Conservation (phyloP, 2,113 vertebrate species). For the Genyomyrus donnyi region DNA sequence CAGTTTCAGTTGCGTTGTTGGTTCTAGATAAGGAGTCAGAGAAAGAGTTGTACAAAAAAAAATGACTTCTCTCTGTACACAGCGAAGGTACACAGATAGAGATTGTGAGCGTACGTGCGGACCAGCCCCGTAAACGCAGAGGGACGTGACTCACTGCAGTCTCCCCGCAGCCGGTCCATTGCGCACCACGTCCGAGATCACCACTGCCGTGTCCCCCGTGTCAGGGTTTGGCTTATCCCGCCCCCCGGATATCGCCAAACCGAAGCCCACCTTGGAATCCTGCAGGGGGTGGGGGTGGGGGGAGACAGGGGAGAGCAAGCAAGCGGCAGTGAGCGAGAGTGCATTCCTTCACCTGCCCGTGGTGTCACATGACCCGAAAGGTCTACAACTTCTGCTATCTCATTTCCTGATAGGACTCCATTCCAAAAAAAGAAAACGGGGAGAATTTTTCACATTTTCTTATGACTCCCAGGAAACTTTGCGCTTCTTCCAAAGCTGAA, state of each 20-base stretch:
- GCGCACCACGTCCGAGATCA: slow-evolving; percentile 79
- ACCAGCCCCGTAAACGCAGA: background rate
- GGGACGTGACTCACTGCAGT: slow-evolving; percentile 73
- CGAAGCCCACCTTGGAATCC: slow-evolving; percentile 85
- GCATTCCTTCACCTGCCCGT: slow-evolving; percentile 41
- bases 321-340: slow-evolving; percentile 22
- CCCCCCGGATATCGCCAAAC: slow-evolving; percentile 83
- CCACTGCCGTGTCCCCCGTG: slow-evolving; percentile 60
- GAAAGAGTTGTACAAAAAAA: background rate
- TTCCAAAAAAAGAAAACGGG: background rate
- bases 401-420: background rate
- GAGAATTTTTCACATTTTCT: background rate
- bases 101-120: background rate
- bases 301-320: slow-evolving; percentile 5
- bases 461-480: background rate
- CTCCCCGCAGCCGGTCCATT: slow-evolving; percentile 79
- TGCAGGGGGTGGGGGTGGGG: slow-evolving; percentile 33
- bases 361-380: slow-evolving; percentile 25
- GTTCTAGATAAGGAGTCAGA: background rate
- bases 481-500: background rate
- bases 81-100: background rate
- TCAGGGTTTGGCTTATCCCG: slow-evolving; percentile 62
- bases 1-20: background rate
- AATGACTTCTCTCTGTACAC: background rate
- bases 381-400: background rate